Evolutionary conservation across 2,888 invertebrate genomes (phyloP).

Genomic region (Crioceris asparagi): DNA sequence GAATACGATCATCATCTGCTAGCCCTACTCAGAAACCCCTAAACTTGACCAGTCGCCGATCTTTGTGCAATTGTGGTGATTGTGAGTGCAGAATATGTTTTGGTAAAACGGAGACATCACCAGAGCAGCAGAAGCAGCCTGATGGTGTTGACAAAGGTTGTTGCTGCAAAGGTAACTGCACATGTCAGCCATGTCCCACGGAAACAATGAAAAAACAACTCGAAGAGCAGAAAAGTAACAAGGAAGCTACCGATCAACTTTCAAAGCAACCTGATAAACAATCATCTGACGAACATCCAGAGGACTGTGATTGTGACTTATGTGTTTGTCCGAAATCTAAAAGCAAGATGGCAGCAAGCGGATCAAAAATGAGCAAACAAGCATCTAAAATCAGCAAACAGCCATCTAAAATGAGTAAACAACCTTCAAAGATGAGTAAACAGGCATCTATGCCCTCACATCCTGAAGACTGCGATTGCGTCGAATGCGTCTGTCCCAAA

Average conservation of each 20-base stretch:
- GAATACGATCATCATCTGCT: constrained; percentile 1
- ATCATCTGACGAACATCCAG: not conserved
- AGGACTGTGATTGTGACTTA: constrained; percentile 4
- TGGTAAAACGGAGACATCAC: constrained; percentile 3
- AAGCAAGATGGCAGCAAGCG: too few relatives aligned
- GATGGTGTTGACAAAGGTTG: constrained; percentile 6
- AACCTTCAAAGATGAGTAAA: not conserved
- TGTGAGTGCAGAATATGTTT: constrained; percentile 13
- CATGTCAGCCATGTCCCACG: constrained; percentile 12
- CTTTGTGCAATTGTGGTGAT: constrained; percentile 12
- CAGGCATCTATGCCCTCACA: constrained; percentile 5
- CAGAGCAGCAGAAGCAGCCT: not conserved
- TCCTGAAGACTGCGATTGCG: constrained; percentile 14
- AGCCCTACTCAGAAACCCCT: too few relatives aligned
- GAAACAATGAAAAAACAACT: constrained; percentile 8
- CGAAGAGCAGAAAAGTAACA: constrained; percentile 9
- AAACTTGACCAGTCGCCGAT: too few relatives aligned
- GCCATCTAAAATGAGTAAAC: not conserved
- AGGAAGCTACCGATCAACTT: not conserved
- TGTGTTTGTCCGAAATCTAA: constrained; percentile 4
- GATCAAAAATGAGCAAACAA: not conserved
- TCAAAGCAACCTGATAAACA: not conserved
- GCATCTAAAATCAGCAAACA: too few relatives aligned
- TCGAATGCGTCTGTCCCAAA: constrained; percentile 13
- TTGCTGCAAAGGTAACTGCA: constrained; percentile 13